Evolutionary conservation across 2,113 vertebrate genomes (phyloP).

Genomic region (Onychostruthus taczanowskii): DNA sequence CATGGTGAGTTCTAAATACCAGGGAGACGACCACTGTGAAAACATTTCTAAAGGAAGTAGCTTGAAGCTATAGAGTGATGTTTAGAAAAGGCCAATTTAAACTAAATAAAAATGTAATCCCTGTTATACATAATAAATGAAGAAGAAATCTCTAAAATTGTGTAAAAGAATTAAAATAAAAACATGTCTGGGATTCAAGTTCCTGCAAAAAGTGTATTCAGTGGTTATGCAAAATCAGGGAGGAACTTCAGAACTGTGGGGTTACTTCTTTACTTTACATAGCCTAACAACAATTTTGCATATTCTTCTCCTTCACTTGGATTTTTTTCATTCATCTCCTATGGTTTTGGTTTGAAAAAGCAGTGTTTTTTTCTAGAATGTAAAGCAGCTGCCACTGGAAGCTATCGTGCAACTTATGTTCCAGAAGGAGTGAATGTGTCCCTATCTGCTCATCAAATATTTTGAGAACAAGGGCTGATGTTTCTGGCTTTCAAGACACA

Average conservation of each 20-base stretch:
- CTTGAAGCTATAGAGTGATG: neutral
- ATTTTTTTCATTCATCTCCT: neutral
- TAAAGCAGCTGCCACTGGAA: constrained; percentile 44
- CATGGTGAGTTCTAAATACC: neutral
- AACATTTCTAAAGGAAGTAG: neutral
- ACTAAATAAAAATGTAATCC: neutral
- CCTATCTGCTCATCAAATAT: constrained; percentile 44
- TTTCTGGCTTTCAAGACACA: constrained; percentile 6
- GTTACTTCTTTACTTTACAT: neutral
- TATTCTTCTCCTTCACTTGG: neutral
- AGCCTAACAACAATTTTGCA: neutral
- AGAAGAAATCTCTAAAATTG: neutral
- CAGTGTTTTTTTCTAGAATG: neutral
- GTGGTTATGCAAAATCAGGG: neutral
- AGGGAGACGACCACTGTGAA: neutral
- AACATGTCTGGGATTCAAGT: neutral
- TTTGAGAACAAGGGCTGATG: constrained; percentile 50
- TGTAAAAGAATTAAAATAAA: neutral
- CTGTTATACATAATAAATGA: neutral
- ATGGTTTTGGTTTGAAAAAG: neutral
- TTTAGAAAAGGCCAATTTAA: constrained; percentile 22
- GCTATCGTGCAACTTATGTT: neutral
- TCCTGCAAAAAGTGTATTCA: neutral
- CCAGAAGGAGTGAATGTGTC: constrained; percentile 10
- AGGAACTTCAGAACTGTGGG: neutral